Base-by-base conservation (phyloP, 2,888 invertebrate genomes). In the Parnassius mnemosyne region DNA sequence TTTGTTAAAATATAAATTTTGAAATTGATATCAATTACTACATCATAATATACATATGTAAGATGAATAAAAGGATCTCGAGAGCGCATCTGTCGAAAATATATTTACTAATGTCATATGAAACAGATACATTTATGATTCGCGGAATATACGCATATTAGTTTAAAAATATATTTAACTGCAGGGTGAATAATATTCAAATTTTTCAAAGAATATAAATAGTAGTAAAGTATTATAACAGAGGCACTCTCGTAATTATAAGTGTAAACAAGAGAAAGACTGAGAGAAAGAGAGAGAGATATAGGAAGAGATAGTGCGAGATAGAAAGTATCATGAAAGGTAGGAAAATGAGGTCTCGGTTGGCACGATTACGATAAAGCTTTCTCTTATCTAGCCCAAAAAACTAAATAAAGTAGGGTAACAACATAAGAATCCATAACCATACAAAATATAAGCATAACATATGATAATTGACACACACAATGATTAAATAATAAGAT, bases 201-300 rank as follows among this genome's bases (percentile, higher is more conserved):
- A 5, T 34, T 7, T 7, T 25, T 25, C 25, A 25, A 25, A 25
- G 5, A 3, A 25, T 25, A 25, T 25, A 25, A 25, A 25, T 43
- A 10, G 11, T 11, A 43, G 43, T 43, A 11, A 43, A 43, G 11
- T 11, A 13, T 34, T 53, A 20, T 25, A 51, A 55, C 63, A 63
- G 51, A 59, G 55, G 51, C 51, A 50, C 51, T 51, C 20, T 59
- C 58, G 44, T 10, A 41, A 59, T 42, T 55, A 52, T n/a, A 58
- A n/a, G 46, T 51, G 25, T 20, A 61, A 9, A 61, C 34, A 60
- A 65, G 57, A 67, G 60, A 64, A 75, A 80, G 80, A 84, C 79
- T 78, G 79, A 84, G 78, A 85, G 77, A 81, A 42, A 53, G 75
- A 73, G 75, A 76, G 74, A n/a, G n/a, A 25, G 5, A 25, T 25